A percentile compares a stretch with the other conserved stretches of the same genome.
These are phyloP conservation scores for Alentia gelatinosa DNA, from an alignment of 2,888 invertebrate species.

Conservation along the genomic window DNA sequence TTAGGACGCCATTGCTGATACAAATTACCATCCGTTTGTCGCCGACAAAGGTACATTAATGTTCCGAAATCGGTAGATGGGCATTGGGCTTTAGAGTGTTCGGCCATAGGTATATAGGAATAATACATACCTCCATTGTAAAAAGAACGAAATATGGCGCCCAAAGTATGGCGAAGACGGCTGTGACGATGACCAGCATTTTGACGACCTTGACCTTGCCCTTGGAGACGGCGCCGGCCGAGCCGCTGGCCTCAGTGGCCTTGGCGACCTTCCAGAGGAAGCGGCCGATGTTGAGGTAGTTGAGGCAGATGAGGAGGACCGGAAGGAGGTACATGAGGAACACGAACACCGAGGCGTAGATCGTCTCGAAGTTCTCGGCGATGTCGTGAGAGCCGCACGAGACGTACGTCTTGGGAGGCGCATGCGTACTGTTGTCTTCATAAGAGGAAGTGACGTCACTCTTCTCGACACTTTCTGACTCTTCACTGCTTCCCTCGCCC, in stretches of 20 bases:
- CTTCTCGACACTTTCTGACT: background rate
- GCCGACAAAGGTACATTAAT: too few species aligned
- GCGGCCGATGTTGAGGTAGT: constrained; percentile 5
- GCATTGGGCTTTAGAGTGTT: too few species aligned
- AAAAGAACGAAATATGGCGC: constrained; percentile 63
- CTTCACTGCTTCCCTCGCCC: background rate
- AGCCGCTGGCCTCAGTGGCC: background rate
- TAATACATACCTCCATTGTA: constrained; percentile 61
- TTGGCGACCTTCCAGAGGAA: constrained; percentile 36
- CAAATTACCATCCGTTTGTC: too few species aligned
- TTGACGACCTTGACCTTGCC: constrained; percentile 19
- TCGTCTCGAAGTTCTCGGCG: constrained; percentile 44
- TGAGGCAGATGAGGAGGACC: constrained; percentile 38
- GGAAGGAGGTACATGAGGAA: constrained; percentile 35
- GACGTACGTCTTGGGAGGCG: background rate
- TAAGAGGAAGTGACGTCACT: background rate
- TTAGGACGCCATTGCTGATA: too few species aligned
- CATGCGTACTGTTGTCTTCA: background rate
- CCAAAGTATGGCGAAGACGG: constrained; percentile 62
- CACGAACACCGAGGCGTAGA: constrained; percentile 44
- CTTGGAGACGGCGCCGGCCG: constrained; percentile 16
- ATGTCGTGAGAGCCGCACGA: constrained; percentile 47
- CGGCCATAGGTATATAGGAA: too few species aligned
- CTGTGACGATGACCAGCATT: constrained; percentile 40
- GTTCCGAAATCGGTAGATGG: too few species aligned